Evolutionary conservation across 2,888 invertebrate species (phyloP), one percentile per base, ranked within the genome.

Genomic region (Erpobdella octoculata): DNA sequence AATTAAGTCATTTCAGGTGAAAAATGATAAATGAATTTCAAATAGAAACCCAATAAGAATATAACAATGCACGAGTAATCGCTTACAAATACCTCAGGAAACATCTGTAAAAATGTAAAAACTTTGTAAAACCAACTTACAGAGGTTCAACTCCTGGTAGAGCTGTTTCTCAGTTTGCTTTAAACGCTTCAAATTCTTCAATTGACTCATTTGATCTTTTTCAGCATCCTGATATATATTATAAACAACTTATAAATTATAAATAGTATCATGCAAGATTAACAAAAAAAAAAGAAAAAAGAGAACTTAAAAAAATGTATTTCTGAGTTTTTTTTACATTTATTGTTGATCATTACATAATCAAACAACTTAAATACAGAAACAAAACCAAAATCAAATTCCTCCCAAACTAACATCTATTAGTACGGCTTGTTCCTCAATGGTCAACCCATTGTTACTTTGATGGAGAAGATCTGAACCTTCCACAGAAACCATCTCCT

Each of bases 341-440:
- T 59, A n/a, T n/a, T n/a, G n/a, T n/a, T n/a, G n/a, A n/a, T n/a
- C n/a, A n/a, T n/a, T n/a, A n/a, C n/a, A n/a, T n/a, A n/a, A n/a
- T n/a, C 61, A 59, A 59, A 59, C 21, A 2, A 28, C 8, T 8
- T 41, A 67, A 28, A 31, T 21, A 25, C 12, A 12, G 35, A 25
- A 59, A n/a, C 59, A 15, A 18, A 12, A 18, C 12, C 12, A 59
- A 9, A 65, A 25, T 15, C 46, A 65, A 15, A 18, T 18, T 81
- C 81, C 79, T 80, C 78, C 36, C 81, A 76, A 36, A 79, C 62
- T 75, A 15, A 81, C 81, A 79, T 81, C 78, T 35, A 82, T 76
- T 0, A 82, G 76, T 28, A 82, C 82, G 28, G 79, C 67, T 75
- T 83, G 86, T 75, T 87, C 86, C 74, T 86, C 86, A 12, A 86